Conservation (phyloP, 2,797 vertebrate genomes). For the Ceryle rudis region DNA sequence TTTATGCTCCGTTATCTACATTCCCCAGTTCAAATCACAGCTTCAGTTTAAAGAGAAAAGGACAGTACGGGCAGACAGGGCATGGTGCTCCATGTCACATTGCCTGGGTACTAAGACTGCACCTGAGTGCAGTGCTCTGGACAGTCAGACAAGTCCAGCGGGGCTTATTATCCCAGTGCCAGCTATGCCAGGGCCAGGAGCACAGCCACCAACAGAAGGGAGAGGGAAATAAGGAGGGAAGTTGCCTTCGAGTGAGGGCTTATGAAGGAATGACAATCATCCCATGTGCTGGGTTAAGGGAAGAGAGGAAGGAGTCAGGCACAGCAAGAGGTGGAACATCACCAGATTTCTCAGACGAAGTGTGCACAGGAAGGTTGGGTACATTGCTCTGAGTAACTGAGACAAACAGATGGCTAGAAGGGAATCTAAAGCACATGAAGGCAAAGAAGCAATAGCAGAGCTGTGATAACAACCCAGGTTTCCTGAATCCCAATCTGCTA, state of each 20-base stretch:
- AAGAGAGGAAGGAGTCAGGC: background rate
- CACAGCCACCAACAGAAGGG: background rate
- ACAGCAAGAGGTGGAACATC: conserved; percentile 3
- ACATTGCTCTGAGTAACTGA: conserved; percentile 37
- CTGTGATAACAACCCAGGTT: conserved; percentile 22
- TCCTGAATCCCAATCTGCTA: conserved; percentile 58
- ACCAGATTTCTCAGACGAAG: background rate
- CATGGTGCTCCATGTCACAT: accelerated
- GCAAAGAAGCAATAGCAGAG: conserved; percentile 16
- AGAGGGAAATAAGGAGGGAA: background rate
- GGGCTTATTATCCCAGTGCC: background rate
- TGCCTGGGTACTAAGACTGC: background rate
- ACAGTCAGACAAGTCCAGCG: accelerated
- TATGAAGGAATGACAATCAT: background rate
- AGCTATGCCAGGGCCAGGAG: background rate
- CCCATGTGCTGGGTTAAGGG: background rate
- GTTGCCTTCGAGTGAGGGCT: accelerated
- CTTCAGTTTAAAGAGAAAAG: background rate
- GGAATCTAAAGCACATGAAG: background rate
- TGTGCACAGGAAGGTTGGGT: conserved; percentile 9
- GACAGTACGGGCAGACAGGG: background rate
- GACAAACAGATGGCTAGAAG: conserved; percentile 58
- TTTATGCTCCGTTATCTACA: background rate
- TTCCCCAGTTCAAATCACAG: background rate
- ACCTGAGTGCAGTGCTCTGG: background rate